These are phyloP conservation scores for Phymastichus coffea DNA, from an alignment of 1,140 invertebrate genomes.

Conservation along the genomic window DNA sequence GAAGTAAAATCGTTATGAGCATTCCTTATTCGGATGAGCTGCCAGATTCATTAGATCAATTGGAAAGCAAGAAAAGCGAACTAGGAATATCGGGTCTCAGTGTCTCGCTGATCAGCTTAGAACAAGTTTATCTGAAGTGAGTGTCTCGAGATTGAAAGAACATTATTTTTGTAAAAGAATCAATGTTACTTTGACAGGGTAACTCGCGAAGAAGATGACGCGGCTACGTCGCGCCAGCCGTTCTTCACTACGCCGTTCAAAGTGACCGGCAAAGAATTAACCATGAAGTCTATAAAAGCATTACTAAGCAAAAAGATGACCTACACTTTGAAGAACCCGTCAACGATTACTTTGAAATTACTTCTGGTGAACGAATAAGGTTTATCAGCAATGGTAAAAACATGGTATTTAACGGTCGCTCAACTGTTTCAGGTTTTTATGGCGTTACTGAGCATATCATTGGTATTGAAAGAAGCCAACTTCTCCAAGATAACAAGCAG, in stretches of 20 bases:
- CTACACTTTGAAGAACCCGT: conserved; percentile 45
- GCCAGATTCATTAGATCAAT: conserved; percentile 62
- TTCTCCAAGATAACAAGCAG: conserved; percentile 25
- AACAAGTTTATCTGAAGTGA: conserved; percentile 85
- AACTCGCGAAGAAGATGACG: conserved; percentile 36
- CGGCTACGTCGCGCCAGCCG: conserved; percentile 32
- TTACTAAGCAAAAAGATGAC: conserved; percentile 44
- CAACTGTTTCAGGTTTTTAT: conserved; percentile 34
- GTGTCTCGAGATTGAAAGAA: conserved; percentile 30
- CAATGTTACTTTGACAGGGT: conserved; percentile 12
- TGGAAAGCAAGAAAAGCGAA: conserved; percentile 62
- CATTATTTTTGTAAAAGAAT: background rate
- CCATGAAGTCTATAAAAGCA: conserved; percentile 38
- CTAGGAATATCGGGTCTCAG: conserved; percentile 75
- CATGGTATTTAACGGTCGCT: background rate
- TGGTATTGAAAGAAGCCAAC: conserved; percentile 41
- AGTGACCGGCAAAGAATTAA: conserved; percentile 34
- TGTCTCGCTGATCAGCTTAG: conserved; percentile 78
- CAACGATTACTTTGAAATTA: conserved; percentile 35
- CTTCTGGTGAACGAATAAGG: conserved; percentile 27
- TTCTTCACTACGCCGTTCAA: conserved; percentile 31
- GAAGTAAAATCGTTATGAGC: conserved; percentile 49
- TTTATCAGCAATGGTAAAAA: background rate
- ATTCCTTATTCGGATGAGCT: conserved; percentile 57
- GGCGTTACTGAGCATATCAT: conserved; percentile 37